Conservation (phyloP, 2,113 vertebrate genomes). For the Mormyrus iriodes region DNA sequence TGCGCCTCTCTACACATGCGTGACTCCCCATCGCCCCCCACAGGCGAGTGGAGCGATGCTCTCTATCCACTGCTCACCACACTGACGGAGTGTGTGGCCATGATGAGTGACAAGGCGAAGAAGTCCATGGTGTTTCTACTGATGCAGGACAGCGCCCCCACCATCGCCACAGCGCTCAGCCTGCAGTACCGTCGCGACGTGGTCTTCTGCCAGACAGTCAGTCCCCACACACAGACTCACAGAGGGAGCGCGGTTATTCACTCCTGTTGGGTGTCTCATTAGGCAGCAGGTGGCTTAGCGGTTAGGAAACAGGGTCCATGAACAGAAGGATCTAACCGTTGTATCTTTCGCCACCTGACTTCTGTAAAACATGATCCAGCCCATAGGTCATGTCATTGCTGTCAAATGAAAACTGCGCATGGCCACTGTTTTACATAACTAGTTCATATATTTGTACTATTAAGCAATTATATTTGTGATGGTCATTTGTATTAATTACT, state of each 20-base stretch:
- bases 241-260: neutral
- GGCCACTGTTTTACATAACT: neutral
- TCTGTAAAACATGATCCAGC: neutral
- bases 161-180: constrained; percentile 82
- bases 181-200: constrained; percentile 95
- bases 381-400: neutral
- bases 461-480: neutral
- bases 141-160: constrained; percentile 94
- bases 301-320: neutral
- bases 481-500: too few relatives aligned
- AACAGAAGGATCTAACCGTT: neutral
- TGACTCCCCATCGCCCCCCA: neutral
- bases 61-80: constrained; percentile 90
- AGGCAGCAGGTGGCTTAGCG: neutral
- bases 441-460: neutral
- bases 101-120: constrained; percentile 98
- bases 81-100: constrained; percentile 84
- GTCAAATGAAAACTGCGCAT: neutral
- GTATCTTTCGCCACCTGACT: neutral
- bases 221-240: constrained; percentile 33
- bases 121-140: constrained; percentile 96
- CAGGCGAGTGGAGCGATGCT: constrained; percentile 94
- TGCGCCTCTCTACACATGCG: neutral
- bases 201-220: constrained; percentile 96
- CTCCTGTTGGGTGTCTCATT: neutral